Evolutionary conservation across 1,140 invertebrate species (phyloP).

Genomic region (Drosophila mayri): DNA sequence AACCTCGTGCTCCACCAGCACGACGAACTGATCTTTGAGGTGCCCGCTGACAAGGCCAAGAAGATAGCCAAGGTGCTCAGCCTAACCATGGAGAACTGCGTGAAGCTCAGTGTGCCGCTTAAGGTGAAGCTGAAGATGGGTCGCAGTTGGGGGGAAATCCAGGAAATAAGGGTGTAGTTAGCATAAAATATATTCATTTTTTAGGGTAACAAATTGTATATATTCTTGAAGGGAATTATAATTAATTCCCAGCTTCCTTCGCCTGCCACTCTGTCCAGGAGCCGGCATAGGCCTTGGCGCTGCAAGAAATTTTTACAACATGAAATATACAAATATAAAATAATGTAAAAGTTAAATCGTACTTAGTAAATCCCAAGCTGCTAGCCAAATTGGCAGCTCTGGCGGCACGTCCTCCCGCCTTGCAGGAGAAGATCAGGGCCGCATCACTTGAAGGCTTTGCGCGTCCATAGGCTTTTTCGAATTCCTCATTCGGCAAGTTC

Average conservation of each 20-base stretch:
- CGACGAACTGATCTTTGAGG: slow-evolving; percentile 98
- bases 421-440: slow-evolving; percentile 87
- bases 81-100: slow-evolving; percentile 92
- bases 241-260: slow-evolving; percentile 48
- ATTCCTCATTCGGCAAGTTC: slow-evolving; percentile 85
- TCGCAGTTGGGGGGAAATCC: slow-evolving; percentile 91
- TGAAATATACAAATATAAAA: slow-evolving; percentile 35
- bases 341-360: slow-evolving; percentile 29
- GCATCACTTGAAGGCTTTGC: slow-evolving; percentile 85
- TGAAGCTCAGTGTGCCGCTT: slow-evolving; percentile 90
- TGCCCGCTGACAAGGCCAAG: slow-evolving; percentile 87
- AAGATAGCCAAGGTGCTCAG: slow-evolving; percentile 89
- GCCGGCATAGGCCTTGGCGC: slow-evolving; percentile 95
- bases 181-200: slow-evolving; percentile 1
- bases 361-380: slow-evolving; percentile 86
- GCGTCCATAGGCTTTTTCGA: slow-evolving; percentile 85
- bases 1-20: slow-evolving; percentile 95
- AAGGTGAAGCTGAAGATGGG: slow-evolving; percentile 95
- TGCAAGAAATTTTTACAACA: slow-evolving; percentile 86
- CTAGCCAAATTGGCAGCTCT: slow-evolving; percentile 86
- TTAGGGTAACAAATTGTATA: slow-evolving; percentile 31
- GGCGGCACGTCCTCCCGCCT: slow-evolving; percentile 86
- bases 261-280: slow-evolving; percentile 92
- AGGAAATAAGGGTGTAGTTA: slow-evolving; percentile 84
- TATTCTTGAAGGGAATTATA: neutral